phyloP scores from a whole-genome alignment of 2,113 vertebrate genomes.

The Cinclus mexicanus region DNA sequence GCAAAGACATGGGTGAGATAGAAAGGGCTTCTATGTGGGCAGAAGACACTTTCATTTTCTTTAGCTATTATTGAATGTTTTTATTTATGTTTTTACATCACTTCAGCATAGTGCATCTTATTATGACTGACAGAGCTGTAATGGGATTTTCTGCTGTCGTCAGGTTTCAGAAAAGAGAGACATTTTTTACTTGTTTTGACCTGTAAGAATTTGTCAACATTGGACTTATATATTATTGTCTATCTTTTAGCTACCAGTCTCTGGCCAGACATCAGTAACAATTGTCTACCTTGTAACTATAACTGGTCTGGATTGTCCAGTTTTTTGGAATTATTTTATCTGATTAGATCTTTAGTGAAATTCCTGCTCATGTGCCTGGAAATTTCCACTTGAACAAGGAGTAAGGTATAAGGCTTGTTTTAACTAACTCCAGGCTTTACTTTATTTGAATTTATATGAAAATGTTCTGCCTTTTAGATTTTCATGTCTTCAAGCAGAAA shows the following conservation, averaged over 20 bases:
- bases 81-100: slow-evolving; percentile 52
- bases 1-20: slow-evolving; percentile 23
- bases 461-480: neutral
- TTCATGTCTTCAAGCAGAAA: neutral
- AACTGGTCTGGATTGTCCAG: neutral
- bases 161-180: slow-evolving; percentile 46
- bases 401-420: neutral
- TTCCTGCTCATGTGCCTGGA: neutral
- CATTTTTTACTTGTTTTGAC: slow-evolving; percentile 39
- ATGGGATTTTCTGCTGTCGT: slow-evolving; percentile 57
- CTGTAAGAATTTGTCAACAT: slow-evolving; percentile 43
- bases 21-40: neutral
- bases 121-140: slow-evolving; percentile 59
- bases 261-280: slow-evolving; percentile 47
- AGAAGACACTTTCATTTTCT: slow-evolving; percentile 25
- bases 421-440: neutral
- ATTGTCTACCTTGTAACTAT: slow-evolving; percentile 6
- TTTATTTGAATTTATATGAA: neutral
- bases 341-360: slow-evolving; percentile 19
- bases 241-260: slow-evolving; percentile 33
- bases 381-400: neutral
- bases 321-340: slow-evolving; percentile 46
- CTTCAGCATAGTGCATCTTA: slow-evolving; percentile 30
- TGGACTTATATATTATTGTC: slow-evolving; percentile 47
- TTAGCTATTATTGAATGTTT: slow-evolving; percentile 21